A percentile compares a stretch with the other conserved stretches of the same genome.
These are phyloP conservation scores for Sycobia sp. DNA, from an alignment of 1,140 invertebrate species.

Conservation along the genomic window DNA sequence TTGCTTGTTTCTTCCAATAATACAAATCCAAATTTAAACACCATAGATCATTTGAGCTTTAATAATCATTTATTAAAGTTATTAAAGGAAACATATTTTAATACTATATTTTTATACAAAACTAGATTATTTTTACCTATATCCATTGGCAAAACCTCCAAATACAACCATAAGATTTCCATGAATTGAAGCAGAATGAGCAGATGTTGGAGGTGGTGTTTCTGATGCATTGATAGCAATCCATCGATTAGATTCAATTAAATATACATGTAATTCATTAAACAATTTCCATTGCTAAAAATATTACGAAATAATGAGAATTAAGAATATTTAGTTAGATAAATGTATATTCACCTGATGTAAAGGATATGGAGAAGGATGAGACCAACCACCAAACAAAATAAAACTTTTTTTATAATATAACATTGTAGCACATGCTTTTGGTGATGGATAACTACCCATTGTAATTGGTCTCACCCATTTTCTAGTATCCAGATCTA, in stretches of 20 bases:
- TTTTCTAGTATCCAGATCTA: constrained; percentile 83
- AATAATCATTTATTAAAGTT: constrained; percentile 8
- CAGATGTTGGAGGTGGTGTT: constrained; percentile 80
- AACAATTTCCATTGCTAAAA: constrained; percentile 77
- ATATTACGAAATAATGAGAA: constrained; percentile 25
- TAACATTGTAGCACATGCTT: constrained; percentile 91
- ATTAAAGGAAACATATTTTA: background rate
- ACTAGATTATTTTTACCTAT: constrained; percentile 40
- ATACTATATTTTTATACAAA: background rate
- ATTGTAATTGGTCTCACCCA: constrained; percentile 82
- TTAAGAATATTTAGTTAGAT: background rate
- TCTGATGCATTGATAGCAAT: constrained; percentile 69
- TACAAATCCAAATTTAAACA: constrained; percentile 80
- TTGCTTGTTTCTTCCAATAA: constrained; percentile 78
- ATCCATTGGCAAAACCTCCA: constrained; percentile 70
- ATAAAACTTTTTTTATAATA: constrained; percentile 83
- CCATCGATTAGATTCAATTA: constrained; percentile 85
- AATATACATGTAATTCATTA: constrained; percentile 91
- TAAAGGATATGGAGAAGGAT: constrained; percentile 87
- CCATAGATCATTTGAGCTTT: constrained; percentile 86
- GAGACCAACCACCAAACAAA: constrained; percentile 95
- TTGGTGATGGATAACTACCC: constrained; percentile 93
- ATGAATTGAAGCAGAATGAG: constrained; percentile 91
- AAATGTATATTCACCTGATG: constrained; percentile 71
- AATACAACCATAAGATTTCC: constrained; percentile 89